A percentile compares a stretch with the other conserved stretches of the same genome.
Conservation (phyloP, 2,113 vertebrate genomes). For the Electrona antarctica region DNA sequence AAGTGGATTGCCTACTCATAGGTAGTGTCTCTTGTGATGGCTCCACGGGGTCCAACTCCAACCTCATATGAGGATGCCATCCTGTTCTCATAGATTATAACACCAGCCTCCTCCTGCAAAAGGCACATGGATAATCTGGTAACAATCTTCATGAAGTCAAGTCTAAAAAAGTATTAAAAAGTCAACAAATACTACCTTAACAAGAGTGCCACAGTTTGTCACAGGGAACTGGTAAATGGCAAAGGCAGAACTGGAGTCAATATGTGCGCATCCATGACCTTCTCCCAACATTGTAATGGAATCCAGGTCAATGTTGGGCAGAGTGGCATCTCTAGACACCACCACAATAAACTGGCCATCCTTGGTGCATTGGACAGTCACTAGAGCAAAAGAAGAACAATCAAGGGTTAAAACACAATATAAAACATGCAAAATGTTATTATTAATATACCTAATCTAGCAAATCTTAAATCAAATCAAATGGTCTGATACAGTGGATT, state of each 20-base stretch:
- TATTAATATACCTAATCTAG: too few species aligned
- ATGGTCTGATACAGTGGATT: too few species aligned
- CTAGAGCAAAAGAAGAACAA: slow-evolving; percentile 45
- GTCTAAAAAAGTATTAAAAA: not conserved
- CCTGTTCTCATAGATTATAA: slow-evolving; percentile 72
- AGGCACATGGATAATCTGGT: not conserved
- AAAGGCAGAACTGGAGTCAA: slow-evolving; percentile 65
- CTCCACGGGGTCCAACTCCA: slow-evolving; percentile 44
- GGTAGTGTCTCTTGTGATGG: slow-evolving; percentile 70
- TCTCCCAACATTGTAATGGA: slow-evolving; percentile 43
- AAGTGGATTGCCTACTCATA: slow-evolving; percentile 65
- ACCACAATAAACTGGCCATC: slow-evolving; percentile 73
- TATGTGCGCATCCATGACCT: slow-evolving; percentile 41
- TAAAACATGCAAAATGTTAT: not conserved
- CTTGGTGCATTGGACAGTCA: slow-evolving; percentile 74
- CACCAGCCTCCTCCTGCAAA: slow-evolving; percentile 64
- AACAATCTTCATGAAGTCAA: not conserved
- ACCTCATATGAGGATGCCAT: slow-evolving; percentile 67
- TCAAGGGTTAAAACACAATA: not conserved
- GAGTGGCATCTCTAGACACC: slow-evolving; percentile 61
- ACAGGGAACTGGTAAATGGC: slow-evolving; percentile 72
- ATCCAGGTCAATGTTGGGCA: slow-evolving; percentile 57
- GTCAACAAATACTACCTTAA: slow-evolving; percentile 52
- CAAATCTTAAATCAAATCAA: too few species aligned
- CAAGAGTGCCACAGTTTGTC: slow-evolving; percentile 60